A percentile compares a stretch with the other conserved stretches of the same genome.
Evolutionary conservation across 2,113 vertebrate species (phyloP).

Genomic region (Spilogale gracilis): DNA sequence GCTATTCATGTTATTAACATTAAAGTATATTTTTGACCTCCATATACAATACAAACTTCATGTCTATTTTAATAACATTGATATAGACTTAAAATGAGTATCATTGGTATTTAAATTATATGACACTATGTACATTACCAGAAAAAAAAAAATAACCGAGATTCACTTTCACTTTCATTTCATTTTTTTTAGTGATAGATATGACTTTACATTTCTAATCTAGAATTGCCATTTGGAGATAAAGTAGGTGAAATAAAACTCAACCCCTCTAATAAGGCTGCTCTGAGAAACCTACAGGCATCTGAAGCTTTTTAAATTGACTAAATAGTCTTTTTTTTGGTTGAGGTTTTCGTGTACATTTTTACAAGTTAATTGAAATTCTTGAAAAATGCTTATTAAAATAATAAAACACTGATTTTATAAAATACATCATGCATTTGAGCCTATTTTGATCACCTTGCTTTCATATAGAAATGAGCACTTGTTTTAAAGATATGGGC

Average conservation of each 20-base stretch:
- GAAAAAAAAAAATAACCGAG: background rate
- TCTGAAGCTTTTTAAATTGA: background rate
- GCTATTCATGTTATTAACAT: background rate
- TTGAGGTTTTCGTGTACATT: background rate
- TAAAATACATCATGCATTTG: background rate
- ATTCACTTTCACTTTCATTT: slow-evolving; percentile 19
- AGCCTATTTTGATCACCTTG: background rate
- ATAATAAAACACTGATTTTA: slow-evolving; percentile 26
- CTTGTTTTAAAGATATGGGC: background rate
- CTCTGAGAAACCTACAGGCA: background rate
- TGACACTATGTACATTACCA: background rate
- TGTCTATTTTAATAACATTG: slow-evolving; percentile 8
- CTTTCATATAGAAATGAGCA: slow-evolving; percentile 24
- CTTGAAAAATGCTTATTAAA: slow-evolving; percentile 2
- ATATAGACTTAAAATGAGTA: background rate
- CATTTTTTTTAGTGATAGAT: background rate
- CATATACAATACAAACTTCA: background rate
- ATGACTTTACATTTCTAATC: background rate
- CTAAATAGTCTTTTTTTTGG: background rate
- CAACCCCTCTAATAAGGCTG: background rate
- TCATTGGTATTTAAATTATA: slow-evolving; percentile 14
- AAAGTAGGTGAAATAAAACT: background rate
- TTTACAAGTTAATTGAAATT: background rate
- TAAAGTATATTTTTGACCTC: background rate
- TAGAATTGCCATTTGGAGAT: background rate